phyloP scores from a whole-genome alignment of 2,888 invertebrate species.

The Mantis religiosa region DNA sequence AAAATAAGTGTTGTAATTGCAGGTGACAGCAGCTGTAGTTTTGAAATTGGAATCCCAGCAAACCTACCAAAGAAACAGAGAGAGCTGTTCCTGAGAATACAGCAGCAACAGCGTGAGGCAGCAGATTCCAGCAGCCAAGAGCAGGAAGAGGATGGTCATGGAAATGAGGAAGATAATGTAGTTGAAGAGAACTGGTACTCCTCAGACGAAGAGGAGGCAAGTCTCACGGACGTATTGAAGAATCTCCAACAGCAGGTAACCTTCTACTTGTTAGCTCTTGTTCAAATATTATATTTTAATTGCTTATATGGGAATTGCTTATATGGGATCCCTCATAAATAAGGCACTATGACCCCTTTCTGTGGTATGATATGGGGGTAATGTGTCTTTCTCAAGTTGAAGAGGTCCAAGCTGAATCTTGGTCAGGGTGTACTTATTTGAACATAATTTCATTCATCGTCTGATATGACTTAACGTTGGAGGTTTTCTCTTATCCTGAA shows the following conservation, averaged over 20 bases:
- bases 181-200: slow-evolving; percentile 68
- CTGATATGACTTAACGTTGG: too few species aligned
- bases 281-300: too few species aligned
- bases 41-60: slow-evolving; percentile 42
- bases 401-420: too few species aligned
- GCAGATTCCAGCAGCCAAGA: slow-evolving; percentile 23
- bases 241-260: slow-evolving; percentile 20
- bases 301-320: too few species aligned
- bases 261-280: too few species aligned
- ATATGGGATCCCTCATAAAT: too few species aligned
- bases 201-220: slow-evolving; percentile 66
- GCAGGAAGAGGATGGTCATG: slow-evolving; percentile 29
- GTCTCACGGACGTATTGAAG: slow-evolving; percentile 32
- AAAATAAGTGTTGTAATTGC: neutral
- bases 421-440: too few species aligned
- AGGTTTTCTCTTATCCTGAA: too few species aligned
- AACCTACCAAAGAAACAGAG: slow-evolving; percentile 62
- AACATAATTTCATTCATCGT: too few species aligned
- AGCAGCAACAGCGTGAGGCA: slow-evolving; percentile 53
- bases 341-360: too few species aligned
- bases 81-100: slow-evolving; percentile 62
- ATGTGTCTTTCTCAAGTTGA: too few species aligned
- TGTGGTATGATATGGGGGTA: too few species aligned
- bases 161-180: slow-evolving; percentile 34
- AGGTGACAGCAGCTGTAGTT: neutral